Evolutionary conservation across 2,888 invertebrate species (phyloP).

Genomic region (Lasioglossum morio): DNA sequence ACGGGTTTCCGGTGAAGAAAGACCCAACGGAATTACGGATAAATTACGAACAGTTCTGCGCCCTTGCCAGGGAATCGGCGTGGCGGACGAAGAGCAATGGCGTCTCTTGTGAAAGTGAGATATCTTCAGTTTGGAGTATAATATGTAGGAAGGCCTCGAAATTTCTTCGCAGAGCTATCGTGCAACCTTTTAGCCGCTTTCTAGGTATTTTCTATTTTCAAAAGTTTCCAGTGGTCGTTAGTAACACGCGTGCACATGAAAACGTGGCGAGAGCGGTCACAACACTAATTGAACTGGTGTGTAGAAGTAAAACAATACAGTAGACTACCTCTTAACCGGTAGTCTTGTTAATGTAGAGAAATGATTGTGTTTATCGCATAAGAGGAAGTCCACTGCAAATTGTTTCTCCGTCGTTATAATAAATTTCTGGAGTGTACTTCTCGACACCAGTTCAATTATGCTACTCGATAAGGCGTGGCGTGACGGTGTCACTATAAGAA

Average conservation of each 20-base stretch:
- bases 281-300: background rate
- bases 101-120: slow-evolving; percentile 83
- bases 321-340: too few relatives aligned
- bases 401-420: background rate
- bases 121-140: slow-evolving; percentile 83
- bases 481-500: background rate
- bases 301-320: background rate
- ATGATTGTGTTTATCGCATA: too few relatives aligned
- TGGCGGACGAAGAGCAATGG: slow-evolving; percentile 84
- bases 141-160: slow-evolving; percentile 83
- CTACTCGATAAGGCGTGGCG: background rate
- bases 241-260: slow-evolving; percentile 17
- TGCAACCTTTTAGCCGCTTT: slow-evolving; percentile 82
- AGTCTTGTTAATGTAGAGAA: too few relatives aligned
- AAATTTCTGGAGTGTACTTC: background rate
- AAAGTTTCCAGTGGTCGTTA: slow-evolving; percentile 46
- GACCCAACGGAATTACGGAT: slow-evolving; percentile 85
- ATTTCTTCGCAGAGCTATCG: slow-evolving; percentile 82
- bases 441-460: background rate
- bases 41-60: slow-evolving; percentile 94
- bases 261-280: slow-evolving; percentile 15
- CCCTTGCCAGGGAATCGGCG: slow-evolving; percentile 91
- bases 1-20: slow-evolving; percentile 76
- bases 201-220: slow-evolving; percentile 80
- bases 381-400: background rate